Evolutionary conservation across 2,888 invertebrate genomes (phyloP), one percentile per base, ranked within the genome.

Genomic region (Eristalis arbustorum): DNA sequence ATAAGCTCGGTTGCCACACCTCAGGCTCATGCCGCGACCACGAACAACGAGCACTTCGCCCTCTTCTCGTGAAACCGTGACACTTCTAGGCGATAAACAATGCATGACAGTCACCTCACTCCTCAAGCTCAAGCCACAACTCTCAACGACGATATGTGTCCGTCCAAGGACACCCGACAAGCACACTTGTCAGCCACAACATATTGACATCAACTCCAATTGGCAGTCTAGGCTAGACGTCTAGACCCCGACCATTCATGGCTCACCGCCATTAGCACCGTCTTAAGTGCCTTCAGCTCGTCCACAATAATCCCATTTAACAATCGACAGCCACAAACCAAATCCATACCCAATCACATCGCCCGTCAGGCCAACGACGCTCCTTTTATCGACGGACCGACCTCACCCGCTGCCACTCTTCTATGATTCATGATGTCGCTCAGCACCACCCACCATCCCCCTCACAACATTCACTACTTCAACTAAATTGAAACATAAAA

Each of bases 401-500:
- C 8, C 11, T 11, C 31, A 61, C 56, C 62, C 31, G 3, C 59
- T 31, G 31, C 31, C 31, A n/a, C n/a, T 31, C 31, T 31, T 28
- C 40, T 14, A 56, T 56, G 63, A 22, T 59, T 22, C 37, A 28
- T 77, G 42, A 23, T 42, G 42, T 18, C 49, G 2, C 3, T 2
- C 25, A n/a, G 1, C 18, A 4, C 49, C 49, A 6, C n/a, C n/a
- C 49, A 6, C 18, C n/a, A 5, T 28, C 63, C 49, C 71, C 68
- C 62, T 1, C 8, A 10, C 31, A 31, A 31, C 31, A 31, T 10
- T 31, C 73, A 84, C 81, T 84, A 84, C 71, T 84, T 81, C 85
- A 69, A 82, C 82, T 78, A 85, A 85, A 85, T 82, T 85, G 82
- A 85, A 82, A 82, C 85, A 85, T 85, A 85, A 85, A n/a, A 85